A percentile compares a stretch with the other conserved stretches of the same genome.
Evolutionary conservation across 2,797 vertebrate species (phyloP).

Genomic region (Chelon auratus): DNA sequence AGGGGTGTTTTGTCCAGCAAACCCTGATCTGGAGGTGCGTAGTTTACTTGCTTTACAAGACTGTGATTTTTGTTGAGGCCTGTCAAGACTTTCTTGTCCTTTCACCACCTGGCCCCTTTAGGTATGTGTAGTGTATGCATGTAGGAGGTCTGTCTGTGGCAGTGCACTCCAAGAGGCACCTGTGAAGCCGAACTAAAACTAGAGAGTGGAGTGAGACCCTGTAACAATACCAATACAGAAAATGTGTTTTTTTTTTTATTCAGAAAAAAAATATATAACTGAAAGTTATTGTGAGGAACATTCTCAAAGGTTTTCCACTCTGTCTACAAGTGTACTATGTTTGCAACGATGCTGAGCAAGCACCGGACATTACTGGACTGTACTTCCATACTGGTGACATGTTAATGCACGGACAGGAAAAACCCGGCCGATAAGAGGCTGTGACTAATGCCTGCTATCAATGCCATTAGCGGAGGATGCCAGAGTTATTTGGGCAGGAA

Average conservation of each 20-base stretch:
- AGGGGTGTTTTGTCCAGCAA: constrained; percentile 30
- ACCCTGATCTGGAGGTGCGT: constrained; percentile 21
- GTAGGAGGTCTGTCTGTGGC: constrained; percentile 23
- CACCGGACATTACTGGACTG: constrained; percentile 30
- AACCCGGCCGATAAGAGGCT: constrained; percentile 61
- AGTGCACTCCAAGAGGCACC: constrained; percentile 24
- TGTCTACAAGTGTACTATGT: constrained; percentile 1
- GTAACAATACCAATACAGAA: constrained; percentile 2
- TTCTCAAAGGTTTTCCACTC: constrained; percentile 36
- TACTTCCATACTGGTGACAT: constrained; percentile 59
- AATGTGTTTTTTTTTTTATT: constrained; percentile 24
- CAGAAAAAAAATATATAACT: not conserved
- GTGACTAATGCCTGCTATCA: constrained; percentile 63
- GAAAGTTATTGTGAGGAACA: constrained; percentile 26
- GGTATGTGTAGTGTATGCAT: constrained; percentile 67
- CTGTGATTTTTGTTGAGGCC: constrained; percentile 71
- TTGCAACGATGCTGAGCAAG: constrained; percentile 40
- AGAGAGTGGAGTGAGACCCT: constrained; percentile 15
- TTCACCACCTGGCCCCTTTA: constrained; percentile 71
- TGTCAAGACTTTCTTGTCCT: constrained; percentile 70
- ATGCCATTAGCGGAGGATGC: constrained; percentile 52
- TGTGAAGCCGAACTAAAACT: constrained; percentile 21
- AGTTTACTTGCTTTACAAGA: constrained; percentile 65
- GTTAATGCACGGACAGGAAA: constrained; percentile 67
- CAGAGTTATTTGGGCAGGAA: constrained; percentile 56